These are phyloP conservation scores for Sinohyriopsis cumingii DNA, from an alignment of 2,888 invertebrate genomes.

Conservation along the genomic window DNA sequence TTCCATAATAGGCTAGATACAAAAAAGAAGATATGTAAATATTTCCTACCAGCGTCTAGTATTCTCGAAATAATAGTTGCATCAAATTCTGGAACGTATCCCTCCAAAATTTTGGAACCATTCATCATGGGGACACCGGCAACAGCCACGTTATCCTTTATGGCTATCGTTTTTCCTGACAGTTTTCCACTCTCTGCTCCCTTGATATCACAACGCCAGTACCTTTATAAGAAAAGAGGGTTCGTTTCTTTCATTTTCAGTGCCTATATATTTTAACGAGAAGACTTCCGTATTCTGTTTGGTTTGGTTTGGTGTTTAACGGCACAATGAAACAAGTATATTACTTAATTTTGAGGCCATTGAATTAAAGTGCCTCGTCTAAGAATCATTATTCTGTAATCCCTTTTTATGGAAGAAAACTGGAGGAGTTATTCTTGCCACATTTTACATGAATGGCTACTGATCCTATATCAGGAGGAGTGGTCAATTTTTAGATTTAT, in stretches of 20 bases:
- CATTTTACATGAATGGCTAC: no score
- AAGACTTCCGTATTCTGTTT: no score
- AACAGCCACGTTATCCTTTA: slow-evolving; percentile 65
- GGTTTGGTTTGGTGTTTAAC: no score
- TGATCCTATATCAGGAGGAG: no score
- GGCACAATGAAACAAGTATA: no score
- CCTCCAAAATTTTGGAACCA: slow-evolving; percentile 55
- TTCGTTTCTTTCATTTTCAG: no score
- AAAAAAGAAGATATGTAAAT: neutral
- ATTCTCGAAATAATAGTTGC: slow-evolving; percentile 64
- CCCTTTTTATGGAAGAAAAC: neutral
- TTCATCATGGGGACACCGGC: slow-evolving; percentile 67
- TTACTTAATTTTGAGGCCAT: no score
- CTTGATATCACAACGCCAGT: slow-evolving; percentile 56
- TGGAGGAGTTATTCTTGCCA: neutral
- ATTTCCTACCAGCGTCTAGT: slow-evolving; percentile 57
- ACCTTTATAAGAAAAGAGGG: slow-evolving; percentile 43
- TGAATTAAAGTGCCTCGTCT: no score
- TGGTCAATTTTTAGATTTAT: no score
- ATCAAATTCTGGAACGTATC: slow-evolving; percentile 63
- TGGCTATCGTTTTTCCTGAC: slow-evolving; percentile 58
- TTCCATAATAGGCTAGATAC: no score
- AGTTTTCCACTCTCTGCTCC: slow-evolving; percentile 57
- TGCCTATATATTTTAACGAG: no score
- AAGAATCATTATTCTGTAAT: no score